Evolutionary conservation across 2,797 vertebrate species (phyloP).

Genomic region (Pteropus rufus): DNA sequence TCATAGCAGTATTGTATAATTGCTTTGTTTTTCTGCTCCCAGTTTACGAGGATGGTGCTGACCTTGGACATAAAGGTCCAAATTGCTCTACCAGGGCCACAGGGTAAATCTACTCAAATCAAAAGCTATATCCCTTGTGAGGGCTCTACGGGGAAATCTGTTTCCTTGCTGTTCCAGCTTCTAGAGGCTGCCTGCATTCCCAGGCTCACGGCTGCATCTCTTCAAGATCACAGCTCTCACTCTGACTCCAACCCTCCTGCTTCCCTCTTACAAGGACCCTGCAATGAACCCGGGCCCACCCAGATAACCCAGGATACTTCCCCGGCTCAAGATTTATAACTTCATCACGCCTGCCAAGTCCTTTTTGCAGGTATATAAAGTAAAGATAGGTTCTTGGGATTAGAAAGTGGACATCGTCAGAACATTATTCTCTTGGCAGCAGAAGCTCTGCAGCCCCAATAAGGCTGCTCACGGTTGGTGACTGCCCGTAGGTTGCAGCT

Average conservation of each 20-base stretch:
- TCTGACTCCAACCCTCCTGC: neutral
- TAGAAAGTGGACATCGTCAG: neutral
- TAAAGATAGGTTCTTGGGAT: neutral
- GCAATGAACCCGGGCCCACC: neutral
- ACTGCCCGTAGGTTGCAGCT: neutral
- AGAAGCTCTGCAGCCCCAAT: neutral
- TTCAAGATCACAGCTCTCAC: neutral
- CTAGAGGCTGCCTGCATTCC: neutral
- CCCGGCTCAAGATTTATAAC: neutral
- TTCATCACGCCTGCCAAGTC: neutral
- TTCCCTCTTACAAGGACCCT: neutral
- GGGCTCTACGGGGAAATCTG: too few relatives aligned
- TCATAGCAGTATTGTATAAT: neutral
- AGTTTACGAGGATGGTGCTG: neutral
- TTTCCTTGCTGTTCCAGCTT: neutral
- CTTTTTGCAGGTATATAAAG: neutral
- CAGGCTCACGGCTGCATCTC: neutral
- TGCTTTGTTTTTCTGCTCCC: neutral
- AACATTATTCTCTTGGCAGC: neutral
- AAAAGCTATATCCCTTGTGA: neutral
- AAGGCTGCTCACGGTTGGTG: neutral
- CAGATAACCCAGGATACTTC: neutral
- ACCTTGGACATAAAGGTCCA: neutral
- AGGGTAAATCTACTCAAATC: neutral
- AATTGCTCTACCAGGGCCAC: neutral